These are phyloP conservation scores for Aelia acuminata DNA, from an alignment of 2,888 invertebrate species.

Conservation along the genomic window DNA sequence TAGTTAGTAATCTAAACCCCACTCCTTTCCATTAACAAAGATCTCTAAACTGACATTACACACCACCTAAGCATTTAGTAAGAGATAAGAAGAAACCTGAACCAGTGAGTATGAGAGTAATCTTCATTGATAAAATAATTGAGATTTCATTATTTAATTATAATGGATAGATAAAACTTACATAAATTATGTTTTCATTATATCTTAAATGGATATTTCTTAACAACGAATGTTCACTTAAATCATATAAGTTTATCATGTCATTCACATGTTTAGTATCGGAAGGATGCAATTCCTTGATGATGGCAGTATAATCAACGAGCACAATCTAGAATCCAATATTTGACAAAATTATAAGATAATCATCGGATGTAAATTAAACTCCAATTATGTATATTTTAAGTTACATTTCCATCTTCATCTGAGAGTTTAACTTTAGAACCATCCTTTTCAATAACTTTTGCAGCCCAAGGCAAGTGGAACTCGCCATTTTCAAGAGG, in stretches of 20 bases:
- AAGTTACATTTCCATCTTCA: constrained; percentile 83
- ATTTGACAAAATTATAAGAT: background rate
- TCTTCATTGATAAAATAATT: background rate
- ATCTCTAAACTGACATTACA: constrained; percentile 9
- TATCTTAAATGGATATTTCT: constrained; percentile 90
- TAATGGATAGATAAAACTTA: constrained; percentile 73
- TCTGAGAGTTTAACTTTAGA: constrained; percentile 84
- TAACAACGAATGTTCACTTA: constrained; percentile 84
- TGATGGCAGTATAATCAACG: constrained; percentile 67
- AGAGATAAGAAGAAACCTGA: background rate
- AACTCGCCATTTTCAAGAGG: constrained; percentile 81
- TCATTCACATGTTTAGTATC: constrained; percentile 78
- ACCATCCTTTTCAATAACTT: constrained; percentile 83
- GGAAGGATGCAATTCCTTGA: constrained; percentile 72
- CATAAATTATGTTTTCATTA: constrained; percentile 90
- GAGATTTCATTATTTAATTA: background rate
- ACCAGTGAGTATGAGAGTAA: background rate
- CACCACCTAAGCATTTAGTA: background rate
- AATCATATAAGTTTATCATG: constrained; percentile 90
- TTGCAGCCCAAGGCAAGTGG: constrained; percentile 87
- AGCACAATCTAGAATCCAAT: constrained; percentile 53
- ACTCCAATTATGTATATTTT: background rate
- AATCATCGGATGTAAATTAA: background rate
- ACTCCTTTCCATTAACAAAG: constrained; percentile 1
- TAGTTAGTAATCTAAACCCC: background rate